Base-by-base conservation (phyloP, 2,113 vertebrate genomes). In the Muscicapa adusta region DNA sequence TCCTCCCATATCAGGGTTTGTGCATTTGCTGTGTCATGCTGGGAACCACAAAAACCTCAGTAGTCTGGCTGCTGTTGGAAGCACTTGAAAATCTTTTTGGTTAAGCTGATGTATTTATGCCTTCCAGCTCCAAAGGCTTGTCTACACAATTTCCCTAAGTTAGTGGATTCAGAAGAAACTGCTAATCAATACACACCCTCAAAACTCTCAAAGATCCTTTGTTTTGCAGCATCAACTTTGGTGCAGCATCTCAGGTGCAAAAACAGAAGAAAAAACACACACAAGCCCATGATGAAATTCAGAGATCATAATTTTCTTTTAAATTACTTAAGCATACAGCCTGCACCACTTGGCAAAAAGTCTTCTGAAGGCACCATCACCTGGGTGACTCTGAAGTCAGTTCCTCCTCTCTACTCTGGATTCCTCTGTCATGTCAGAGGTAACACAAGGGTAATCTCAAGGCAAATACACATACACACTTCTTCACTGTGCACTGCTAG, bases 1-100 rank as follows among this genome's bases (percentile, higher is more conserved):
- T 54, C 26, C 26, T 87, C 2, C 1, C 0, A 26, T 2, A 0
- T 14, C 23, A 72, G 15, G 17, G 9, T 62, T 24, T 74, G 18
- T 2, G 10, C 5, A 3, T 72, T 73, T 47, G 22, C 12, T 43
- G 11, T n/a, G 17, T 45, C 45, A 60, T 33, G 42, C 0, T 0
- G 22, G 58, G 20, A 91, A 33, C 11, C 10, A 77, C 1, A 1
- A 81, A 73, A 65, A 3, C 8, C 43, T 80, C 38, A 56, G 17
- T 26, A 76, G 34, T 20, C 33, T 24, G 8, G 6, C 17, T 83
- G 53, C 19, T 65, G 12, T 51, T 73, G 36, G 36, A 23, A 51
- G 10, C 51, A 19, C 23, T 51, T 33, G 24, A 65, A 72, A 65
- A 57, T 43, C 8, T 13, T 42, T 72, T 43, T 42, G 18, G 14